Conservation (phyloP, 2,797 vertebrate species). For the Lateolabrax maculatus region DNA sequence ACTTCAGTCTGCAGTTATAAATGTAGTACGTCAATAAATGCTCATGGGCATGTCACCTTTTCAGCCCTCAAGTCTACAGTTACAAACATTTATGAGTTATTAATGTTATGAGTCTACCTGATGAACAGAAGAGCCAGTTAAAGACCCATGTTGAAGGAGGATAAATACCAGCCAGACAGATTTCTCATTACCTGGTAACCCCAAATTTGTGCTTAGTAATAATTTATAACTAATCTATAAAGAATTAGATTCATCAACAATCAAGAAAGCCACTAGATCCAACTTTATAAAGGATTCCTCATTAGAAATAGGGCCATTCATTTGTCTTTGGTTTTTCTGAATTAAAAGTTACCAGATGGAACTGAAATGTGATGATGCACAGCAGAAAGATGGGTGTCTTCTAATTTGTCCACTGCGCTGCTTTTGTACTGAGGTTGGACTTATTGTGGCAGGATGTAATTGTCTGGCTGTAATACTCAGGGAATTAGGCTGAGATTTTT, state of each 20-base stretch:
- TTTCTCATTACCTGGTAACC: not conserved
- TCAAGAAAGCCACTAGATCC: not conserved
- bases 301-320: not conserved
- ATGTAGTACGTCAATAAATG: not conserved
- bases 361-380: not conserved
- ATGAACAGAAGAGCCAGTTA: not conserved
- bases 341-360: not conserved
- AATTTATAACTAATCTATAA: not conserved
- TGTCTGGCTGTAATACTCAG: not conserved
- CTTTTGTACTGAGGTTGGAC: not conserved
- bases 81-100: not conserved
- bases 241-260: not conserved
- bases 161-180: not conserved
- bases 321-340: not conserved
- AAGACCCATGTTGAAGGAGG: not conserved
- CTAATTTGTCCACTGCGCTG: not conserved
- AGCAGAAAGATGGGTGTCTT: not conserved
- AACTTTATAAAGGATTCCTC: not conserved
- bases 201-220: not conserved
- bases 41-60: not conserved
- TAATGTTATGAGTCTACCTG: not conserved
- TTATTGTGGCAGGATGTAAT: not conserved
- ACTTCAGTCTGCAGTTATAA: not conserved
- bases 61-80: not conserved
- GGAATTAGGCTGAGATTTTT: not conserved